These are phyloP conservation scores for Hucho hucho DNA, from an alignment of 2,113 vertebrate species.

Conservation along the genomic window DNA sequence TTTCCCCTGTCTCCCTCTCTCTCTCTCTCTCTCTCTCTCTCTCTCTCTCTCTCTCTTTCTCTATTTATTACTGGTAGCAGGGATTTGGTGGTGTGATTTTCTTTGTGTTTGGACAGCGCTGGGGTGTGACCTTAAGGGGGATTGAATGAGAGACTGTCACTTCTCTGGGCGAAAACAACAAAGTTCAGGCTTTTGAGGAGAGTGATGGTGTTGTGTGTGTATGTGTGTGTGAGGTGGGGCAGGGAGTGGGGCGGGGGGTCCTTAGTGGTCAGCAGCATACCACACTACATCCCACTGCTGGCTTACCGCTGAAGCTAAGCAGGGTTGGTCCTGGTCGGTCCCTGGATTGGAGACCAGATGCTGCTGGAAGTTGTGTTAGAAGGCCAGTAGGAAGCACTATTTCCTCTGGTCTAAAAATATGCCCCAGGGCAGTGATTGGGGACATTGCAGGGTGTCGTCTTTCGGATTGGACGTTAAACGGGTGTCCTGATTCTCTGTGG, in stretches of 20 bases:
- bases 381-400: too few species aligned
- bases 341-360: too few species aligned
- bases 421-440: too few species aligned
- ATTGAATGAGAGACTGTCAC: constrained; percentile 66
- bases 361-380: too few species aligned
- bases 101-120: constrained; percentile 66
- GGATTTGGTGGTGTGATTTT: constrained; percentile 45
- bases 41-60: constrained; percentile 16
- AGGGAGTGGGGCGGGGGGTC: not conserved
- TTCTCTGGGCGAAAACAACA: constrained; percentile 60
- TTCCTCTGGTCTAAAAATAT: too few species aligned
- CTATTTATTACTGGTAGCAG: constrained; percentile 29
- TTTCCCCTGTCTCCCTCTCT: not conserved
- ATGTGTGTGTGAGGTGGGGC: too few species aligned
- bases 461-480: not conserved
- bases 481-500: too few species aligned
- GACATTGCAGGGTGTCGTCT: too few species aligned
- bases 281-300: too few species aligned
- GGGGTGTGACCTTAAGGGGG: constrained; percentile 61
- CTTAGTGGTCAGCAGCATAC: too few species aligned
- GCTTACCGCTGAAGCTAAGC: too few species aligned
- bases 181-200: not conserved
- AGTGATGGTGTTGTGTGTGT: not conserved
- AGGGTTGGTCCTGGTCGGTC: too few species aligned
- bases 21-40: constrained; percentile 10